Evolutionary conservation across 35 echinoderm and acorn worm species (phyloP), one percentile per base, ranked within the genome.

Genomic region (Apostichopus parvimensis): DNA sequence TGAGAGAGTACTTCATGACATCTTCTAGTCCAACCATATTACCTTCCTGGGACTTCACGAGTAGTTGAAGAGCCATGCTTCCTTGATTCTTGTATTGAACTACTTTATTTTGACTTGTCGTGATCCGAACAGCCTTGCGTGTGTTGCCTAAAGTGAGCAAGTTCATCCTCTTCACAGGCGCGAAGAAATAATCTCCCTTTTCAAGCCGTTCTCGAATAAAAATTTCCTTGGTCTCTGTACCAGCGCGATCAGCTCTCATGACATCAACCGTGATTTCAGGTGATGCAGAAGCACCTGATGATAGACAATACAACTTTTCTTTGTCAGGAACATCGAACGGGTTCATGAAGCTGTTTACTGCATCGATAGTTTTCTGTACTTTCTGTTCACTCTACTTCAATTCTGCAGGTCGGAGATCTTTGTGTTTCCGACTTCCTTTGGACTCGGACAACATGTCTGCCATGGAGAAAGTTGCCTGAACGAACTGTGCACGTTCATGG

Each of bases 101-200:
- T 75, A 96, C 91, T 77, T 94, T 94, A 77, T 87, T 77, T 7
- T 92, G 26, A 79, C 77, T 64, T 73, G 90, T 53, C 73, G 66
- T 97, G 62, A 97, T 79, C 53, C 91, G 93, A 2, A 93, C 87
- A 78, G 22, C 86, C 73, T 97, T 94, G 62, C 68, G 94, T 3
- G 56, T 54, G 56, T 20, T 24, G 11, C 75, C 90, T 83, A 90
- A 72, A 14, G 91, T 94, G 54, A 91, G 90, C 7, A 97, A 86
- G 14, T 94, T 96, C 53, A 73, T 82, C 12, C 60, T 92, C 72
- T 94, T 96, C 26, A 96, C 87, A 26, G 95, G 95, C 10, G 94
- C 93, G 86, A 89, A 96, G 78, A 96, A 55, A n/a, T 88, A 23
- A 13, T 25, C 79, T 14, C 53, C 58, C 18, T 90, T 84, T 65